A percentile compares a stretch with the other conserved stretches of the same genome.
These are phyloP conservation scores for Stegodyphus mimosarum DNA, from an alignment of 1,140 invertebrate species.

Conservation along the genomic window DNA sequence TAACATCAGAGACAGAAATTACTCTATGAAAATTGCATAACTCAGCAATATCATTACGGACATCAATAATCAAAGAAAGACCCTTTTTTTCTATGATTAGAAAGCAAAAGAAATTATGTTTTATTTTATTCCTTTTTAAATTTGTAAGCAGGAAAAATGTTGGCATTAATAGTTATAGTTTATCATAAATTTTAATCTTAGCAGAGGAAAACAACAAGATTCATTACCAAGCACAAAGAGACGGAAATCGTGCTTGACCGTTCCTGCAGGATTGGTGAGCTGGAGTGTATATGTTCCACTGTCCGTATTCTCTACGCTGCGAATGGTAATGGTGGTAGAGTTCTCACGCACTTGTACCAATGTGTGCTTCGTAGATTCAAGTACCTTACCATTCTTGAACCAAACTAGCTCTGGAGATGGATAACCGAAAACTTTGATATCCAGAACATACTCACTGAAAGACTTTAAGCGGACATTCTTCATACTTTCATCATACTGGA, in stretches of 20 bases:
- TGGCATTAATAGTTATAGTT: too few species aligned
- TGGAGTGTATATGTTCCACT: slow-evolving; percentile 76
- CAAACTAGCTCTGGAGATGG: slow-evolving; percentile 77
- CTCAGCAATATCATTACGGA: too few species aligned
- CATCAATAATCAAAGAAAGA: too few species aligned
- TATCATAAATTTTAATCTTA: not conserved
- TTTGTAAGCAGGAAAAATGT: too few species aligned
- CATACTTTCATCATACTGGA: slow-evolving; percentile 74
- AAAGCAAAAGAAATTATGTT: too few species aligned
- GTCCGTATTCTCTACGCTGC: slow-evolving; percentile 74
- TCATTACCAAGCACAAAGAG: slow-evolving; percentile 82
- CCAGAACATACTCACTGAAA: slow-evolving; percentile 73
- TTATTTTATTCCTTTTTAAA: too few species aligned
- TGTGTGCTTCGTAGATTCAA: slow-evolving; percentile 68
- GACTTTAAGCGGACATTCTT: slow-evolving; percentile 69
- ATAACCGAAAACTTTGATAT: slow-evolving; percentile 76
- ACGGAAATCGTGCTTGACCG: slow-evolving; percentile 76
- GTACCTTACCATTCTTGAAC: slow-evolving; percentile 73
- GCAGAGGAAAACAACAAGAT: not conserved
- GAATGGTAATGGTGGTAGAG: slow-evolving; percentile 74
- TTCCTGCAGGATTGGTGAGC: slow-evolving; percentile 78
- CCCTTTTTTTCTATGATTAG: too few species aligned
- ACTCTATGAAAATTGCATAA: too few species aligned
- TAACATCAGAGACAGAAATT: too few species aligned
- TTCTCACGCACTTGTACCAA: slow-evolving; percentile 73